These are phyloP conservation scores for Nanger granti DNA, from an alignment of 2,113 vertebrate genomes.

Conservation along the genomic window DNA sequence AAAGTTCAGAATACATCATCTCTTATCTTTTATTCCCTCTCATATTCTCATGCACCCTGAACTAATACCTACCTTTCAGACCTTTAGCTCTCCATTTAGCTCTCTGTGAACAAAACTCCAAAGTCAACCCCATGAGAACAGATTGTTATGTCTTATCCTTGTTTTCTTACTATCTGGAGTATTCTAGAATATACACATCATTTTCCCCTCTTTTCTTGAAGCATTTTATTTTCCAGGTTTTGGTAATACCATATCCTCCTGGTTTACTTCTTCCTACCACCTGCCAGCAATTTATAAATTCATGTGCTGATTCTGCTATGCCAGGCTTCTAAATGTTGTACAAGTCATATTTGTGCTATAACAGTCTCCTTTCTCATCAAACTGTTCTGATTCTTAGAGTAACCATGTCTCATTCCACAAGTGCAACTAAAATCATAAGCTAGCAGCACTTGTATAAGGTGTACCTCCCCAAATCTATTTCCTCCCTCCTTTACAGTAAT, in stretches of 20 bases:
- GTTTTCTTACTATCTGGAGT: neutral
- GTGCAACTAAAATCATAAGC: neutral
- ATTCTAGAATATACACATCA: neutral
- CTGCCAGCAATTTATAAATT: neutral
- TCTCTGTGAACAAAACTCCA: neutral
- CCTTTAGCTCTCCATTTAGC: neutral
- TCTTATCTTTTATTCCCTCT: neutral
- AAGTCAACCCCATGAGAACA: neutral
- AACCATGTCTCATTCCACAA: neutral
- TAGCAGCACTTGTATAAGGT: neutral
- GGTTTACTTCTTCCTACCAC: neutral
- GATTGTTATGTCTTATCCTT: neutral
- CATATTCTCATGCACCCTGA: neutral
- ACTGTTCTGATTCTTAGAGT: neutral
- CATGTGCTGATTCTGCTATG: neutral
- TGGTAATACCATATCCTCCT: neutral
- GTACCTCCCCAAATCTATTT: neutral
- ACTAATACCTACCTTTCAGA: neutral
- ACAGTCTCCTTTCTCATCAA: neutral
- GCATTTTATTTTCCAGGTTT: neutral
- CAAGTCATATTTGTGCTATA: neutral
- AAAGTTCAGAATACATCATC: neutral
- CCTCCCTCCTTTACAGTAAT: neutral
- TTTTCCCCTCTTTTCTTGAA: neutral
- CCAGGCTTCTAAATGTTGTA: neutral